Percentiles rank a stretch among this genome's conserved stretches.
Conservation (phyloP, 1,140 invertebrate genomes). For the Caenorhabditis brenneri region DNA sequence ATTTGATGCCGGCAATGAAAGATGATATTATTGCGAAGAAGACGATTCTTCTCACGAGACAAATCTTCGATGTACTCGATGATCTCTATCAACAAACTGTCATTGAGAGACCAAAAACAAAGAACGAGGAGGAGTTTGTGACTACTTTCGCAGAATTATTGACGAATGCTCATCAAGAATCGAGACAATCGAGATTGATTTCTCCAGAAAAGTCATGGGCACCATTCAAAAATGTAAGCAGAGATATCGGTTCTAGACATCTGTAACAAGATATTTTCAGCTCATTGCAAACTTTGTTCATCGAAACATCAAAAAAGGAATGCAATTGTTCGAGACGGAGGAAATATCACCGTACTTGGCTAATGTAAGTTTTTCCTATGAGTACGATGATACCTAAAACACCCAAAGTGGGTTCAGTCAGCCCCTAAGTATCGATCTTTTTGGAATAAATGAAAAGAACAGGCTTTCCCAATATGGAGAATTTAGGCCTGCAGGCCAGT, state of each 20-base stretch:
- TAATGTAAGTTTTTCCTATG: constrained; percentile 56
- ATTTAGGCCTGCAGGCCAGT: no score
- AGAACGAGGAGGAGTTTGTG: constrained; percentile 87
- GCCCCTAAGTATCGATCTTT: no score
- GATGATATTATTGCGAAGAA: constrained; percentile 82
- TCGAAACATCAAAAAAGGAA: constrained; percentile 78
- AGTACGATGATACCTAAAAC: no score
- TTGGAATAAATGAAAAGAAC: no score
- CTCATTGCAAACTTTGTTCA: constrained; percentile 75
- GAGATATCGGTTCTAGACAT: neutral
- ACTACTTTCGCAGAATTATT: constrained; percentile 81
- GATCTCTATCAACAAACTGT: constrained; percentile 83
- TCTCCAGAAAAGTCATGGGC: constrained; percentile 74
- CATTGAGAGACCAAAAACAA: constrained; percentile 79
- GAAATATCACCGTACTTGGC: constrained; percentile 82
- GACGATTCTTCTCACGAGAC: constrained; percentile 84
- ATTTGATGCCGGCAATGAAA: constrained; percentile 79
- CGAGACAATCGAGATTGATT: constrained; percentile 77
- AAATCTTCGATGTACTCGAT: constrained; percentile 84
- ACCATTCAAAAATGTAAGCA: constrained; percentile 47
- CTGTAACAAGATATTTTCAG: constrained; percentile 73
- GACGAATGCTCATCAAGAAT: constrained; percentile 78
- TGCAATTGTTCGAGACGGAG: constrained; percentile 81
- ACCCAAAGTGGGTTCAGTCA: no score
- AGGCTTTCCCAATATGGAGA: no score